phyloP scores from a whole-genome alignment of 2,113 vertebrate genomes.

The Petrocephalus microphthalmus region DNA sequence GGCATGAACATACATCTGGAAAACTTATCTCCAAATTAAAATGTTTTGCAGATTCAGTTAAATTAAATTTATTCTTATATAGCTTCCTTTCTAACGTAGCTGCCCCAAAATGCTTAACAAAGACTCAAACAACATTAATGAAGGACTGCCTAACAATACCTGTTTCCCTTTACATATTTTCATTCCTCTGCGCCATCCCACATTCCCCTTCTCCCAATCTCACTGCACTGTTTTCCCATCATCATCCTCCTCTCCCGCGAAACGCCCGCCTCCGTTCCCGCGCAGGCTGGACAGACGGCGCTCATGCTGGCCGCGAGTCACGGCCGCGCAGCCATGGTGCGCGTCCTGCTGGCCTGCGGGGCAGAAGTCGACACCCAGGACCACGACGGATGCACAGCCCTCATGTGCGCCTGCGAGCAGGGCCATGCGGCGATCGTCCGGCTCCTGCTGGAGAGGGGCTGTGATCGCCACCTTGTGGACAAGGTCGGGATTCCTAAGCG shows the following conservation, averaged over 20 bases:
- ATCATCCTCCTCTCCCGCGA: slow-evolving; percentile 19
- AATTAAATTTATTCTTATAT: not conserved
- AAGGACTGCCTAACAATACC: not conserved
- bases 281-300: slow-evolving; percentile 79
- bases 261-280: not conserved
- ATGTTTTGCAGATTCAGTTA: not conserved
- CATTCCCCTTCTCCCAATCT: not conserved
- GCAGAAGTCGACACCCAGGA: slow-evolving; percentile 74
- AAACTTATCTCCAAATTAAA: not conserved
- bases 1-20: not conserved
- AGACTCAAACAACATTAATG: not conserved
- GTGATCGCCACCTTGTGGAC: slow-evolving; percentile 65
- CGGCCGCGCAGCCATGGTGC: slow-evolving; percentile 75
- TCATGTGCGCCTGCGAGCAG: slow-evolving; percentile 84
- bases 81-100: not conserved
- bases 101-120: not conserved
- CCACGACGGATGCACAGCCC: slow-evolving; percentile 74
- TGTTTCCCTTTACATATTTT: not conserved
- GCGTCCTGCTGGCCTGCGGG: slow-evolving; percentile 67
- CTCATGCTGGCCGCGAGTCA: slow-evolving; percentile 86
- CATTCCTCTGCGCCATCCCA: not conserved
- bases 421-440: slow-evolving; percentile 75
- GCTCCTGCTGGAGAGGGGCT: slow-evolving; percentile 70
- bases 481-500: slow-evolving; percentile 54
- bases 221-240: not conserved